phyloP scores from a whole-genome alignment of 1,140 invertebrate genomes.

The Microplitis mediator region DNA sequence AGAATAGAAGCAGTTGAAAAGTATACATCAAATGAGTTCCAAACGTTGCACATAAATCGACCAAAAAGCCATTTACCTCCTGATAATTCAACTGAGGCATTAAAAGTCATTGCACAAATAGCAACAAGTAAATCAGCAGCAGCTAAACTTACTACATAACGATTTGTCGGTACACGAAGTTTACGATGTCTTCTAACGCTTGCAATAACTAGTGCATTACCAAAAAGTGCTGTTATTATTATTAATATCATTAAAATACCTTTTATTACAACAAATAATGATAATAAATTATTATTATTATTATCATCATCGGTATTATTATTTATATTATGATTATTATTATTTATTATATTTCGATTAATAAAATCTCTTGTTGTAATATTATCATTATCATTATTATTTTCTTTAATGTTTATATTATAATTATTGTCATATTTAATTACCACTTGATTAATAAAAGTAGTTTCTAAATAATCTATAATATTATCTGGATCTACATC shows the following conservation, averaged over 20 bases:
- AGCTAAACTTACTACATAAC: slow-evolving; percentile 92
- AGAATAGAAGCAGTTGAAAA: slow-evolving; percentile 94
- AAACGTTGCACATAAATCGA: slow-evolving; percentile 89
- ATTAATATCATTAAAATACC: slow-evolving; percentile 71
- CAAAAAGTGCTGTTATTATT: slow-evolving; percentile 77
- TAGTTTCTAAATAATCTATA: slow-evolving; percentile 1
- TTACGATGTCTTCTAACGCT: slow-evolving; percentile 79
- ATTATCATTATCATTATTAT: neutral
- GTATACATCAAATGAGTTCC: slow-evolving; percentile 94
- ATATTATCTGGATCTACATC: neutral
- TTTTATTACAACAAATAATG: slow-evolving; percentile 55
- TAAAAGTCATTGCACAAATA: slow-evolving; percentile 94
- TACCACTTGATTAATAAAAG: neutral
- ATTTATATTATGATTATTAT: too few relatives aligned
- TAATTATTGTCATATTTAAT: neutral
- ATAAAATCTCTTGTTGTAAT: neutral
- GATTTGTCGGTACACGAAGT: slow-evolving; percentile 88
- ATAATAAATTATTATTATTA: too few relatives aligned
- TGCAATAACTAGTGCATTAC: slow-evolving; percentile 77
- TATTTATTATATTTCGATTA: neutral
- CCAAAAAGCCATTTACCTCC: slow-evolving; percentile 85
- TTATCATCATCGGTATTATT: too few relatives aligned
- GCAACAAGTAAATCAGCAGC: slow-evolving; percentile 92
- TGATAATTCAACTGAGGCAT: slow-evolving; percentile 83
- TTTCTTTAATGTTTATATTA: neutral